Conservation (phyloP, 2,797 vertebrate genomes). For the Myotis vivesi region DNA sequence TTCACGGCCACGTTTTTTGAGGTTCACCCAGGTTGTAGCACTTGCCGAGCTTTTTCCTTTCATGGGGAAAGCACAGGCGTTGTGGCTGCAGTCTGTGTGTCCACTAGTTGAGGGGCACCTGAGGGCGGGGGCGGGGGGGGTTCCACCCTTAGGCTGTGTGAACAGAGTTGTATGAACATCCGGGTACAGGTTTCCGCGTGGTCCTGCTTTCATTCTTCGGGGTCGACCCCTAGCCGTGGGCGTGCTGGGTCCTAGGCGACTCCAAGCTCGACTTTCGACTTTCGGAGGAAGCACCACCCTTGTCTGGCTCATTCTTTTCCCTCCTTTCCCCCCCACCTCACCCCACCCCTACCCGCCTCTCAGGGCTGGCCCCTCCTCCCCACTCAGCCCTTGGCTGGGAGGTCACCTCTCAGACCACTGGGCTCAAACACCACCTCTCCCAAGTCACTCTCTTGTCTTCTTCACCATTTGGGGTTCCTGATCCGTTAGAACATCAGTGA, state of each 20-base stretch:
- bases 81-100: accelerated
- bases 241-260: background rate
- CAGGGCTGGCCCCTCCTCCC: too few species aligned
- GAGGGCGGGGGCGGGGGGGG: too few species aligned
- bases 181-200: background rate
- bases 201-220: background rate
- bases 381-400: background rate
- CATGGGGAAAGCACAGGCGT: accelerated
- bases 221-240: background rate
- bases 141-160: background rate
- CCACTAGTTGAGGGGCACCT: too few species aligned
- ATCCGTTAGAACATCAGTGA: background rate
- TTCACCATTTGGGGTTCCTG: background rate
- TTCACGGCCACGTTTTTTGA: accelerated
- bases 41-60: background rate
- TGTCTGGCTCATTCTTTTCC: background rate
- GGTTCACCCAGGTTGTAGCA: accelerated
- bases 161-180: background rate
- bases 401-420: background rate
- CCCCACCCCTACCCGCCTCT: too few species aligned
- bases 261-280: background rate
- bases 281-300: background rate
- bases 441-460: background rate
- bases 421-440: too few species aligned
- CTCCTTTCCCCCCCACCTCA: too few species aligned